A percentile compares a stretch with the other conserved stretches of the same genome.
phyloP scores from a whole-genome alignment of 37 sponge, comb jelly and placozoan species.

The Tethya wilhelma region DNA sequence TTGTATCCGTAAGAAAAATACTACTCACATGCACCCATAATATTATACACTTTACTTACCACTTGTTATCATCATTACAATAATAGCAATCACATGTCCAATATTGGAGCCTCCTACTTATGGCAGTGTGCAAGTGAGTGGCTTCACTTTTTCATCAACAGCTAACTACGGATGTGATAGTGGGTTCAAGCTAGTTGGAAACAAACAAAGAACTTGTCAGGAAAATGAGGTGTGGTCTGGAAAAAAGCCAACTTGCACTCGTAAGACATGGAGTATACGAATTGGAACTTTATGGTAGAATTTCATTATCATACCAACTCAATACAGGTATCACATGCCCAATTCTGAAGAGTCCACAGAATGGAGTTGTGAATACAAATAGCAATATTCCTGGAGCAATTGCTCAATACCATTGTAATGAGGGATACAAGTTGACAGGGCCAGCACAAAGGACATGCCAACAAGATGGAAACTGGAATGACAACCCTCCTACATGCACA shows the following conservation, averaged over 20 bases:
- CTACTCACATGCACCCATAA: neutral
- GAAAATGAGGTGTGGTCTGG: slow-evolving; percentile 56
- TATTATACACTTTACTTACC: neutral
- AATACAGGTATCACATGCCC: slow-evolving; percentile 17
- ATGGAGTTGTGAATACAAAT: neutral
- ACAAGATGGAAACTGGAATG: slow-evolving; percentile 34
- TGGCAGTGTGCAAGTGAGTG: neutral
- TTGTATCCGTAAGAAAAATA: neutral
- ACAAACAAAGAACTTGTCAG: slow-evolving; percentile 14
- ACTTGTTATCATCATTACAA: neutral
- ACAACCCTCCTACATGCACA: slow-evolving; percentile 22
- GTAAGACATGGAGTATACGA: neutral
- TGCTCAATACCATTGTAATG: slow-evolving; percentile 58
- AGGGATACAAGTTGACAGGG: slow-evolving; percentile 46
- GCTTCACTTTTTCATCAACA: neutral
- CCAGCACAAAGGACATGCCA: slow-evolving; percentile 20
- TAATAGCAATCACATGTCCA: slow-evolving; percentile 24
- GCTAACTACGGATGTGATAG: slow-evolving; percentile 19
- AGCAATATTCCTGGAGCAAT: neutral
- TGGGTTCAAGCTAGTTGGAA: neutral
- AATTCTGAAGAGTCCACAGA: neutral
- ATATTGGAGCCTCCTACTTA: neutral
- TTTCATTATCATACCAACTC: no score
- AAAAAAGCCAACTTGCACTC: slow-evolving; percentile 16
- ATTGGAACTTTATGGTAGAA: no score